Conservation (phyloP, 2,113 vertebrate species). For the Lepisosteus osseus region DNA sequence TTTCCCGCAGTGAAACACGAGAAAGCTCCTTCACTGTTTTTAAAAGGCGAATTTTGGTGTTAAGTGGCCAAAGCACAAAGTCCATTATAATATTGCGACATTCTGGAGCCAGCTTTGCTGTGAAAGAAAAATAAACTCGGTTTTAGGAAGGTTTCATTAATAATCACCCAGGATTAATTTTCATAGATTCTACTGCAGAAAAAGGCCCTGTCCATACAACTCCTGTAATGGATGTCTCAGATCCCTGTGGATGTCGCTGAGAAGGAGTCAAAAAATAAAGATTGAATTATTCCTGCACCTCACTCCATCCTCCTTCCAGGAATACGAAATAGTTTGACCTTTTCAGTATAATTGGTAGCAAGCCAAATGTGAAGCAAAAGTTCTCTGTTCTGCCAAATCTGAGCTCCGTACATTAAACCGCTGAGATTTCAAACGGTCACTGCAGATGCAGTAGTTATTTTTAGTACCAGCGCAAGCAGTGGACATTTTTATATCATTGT, state of each 20-base stretch:
- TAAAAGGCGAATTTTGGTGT: no score
- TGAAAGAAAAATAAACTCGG: no score
- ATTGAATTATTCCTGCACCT: background rate
- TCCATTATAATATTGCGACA: no score
- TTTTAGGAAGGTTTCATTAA: no score
- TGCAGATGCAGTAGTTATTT: background rate
- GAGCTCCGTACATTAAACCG: background rate
- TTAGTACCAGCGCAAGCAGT: background rate
- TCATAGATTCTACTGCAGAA: no score
- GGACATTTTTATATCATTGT: no score
- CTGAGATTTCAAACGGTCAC: background rate
- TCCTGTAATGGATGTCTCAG: background rate
- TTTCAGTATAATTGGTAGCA: background rate
- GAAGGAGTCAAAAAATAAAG: background rate
- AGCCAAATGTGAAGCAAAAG: background rate
- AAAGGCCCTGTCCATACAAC: background rate
- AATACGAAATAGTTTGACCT: slow-evolving; percentile 3
- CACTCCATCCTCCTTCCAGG: background rate
- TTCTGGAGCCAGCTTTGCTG: no score
- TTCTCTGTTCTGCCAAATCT: background rate
- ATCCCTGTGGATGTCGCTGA: background rate
- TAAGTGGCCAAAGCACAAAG: no score
- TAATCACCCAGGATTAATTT: no score
- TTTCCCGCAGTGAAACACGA: no score
- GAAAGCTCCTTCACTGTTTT: no score